Percentiles rank a stretch among this genome's conserved stretches.
Conservation (phyloP, 2,113 vertebrate genomes). For the Numida meleagris region DNA sequence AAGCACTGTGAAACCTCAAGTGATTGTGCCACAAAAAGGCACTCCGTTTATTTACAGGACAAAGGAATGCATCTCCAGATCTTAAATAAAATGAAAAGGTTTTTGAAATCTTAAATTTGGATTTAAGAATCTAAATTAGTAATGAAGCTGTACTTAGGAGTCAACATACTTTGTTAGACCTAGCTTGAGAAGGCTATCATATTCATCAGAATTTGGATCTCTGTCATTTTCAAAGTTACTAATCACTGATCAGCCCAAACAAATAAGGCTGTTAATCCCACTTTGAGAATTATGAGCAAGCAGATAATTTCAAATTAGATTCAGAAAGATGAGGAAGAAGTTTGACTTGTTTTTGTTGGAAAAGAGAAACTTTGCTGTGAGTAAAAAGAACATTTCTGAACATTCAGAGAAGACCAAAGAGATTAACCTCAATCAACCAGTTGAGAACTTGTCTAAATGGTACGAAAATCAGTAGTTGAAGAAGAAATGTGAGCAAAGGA, state of each 20-base stretch:
- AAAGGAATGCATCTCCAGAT: not conserved
- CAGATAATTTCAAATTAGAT: not conserved
- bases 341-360: not conserved
- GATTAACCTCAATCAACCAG: not conserved
- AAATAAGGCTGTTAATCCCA: not conserved
- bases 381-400: not conserved
- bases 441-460: not conserved
- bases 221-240: not conserved
- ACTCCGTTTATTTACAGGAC: not conserved
- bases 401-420: not conserved
- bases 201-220: not conserved
- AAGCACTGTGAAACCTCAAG: not conserved
- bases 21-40: not conserved
- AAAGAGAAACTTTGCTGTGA: not conserved
- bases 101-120: not conserved
- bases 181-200: not conserved
- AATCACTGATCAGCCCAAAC: not conserved
- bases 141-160: not conserved
- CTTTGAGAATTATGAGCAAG: not conserved
- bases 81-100: not conserved
- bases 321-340: not conserved
- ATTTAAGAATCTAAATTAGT: not conserved
- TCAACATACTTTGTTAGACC: not conserved
- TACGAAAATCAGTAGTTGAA: not conserved
- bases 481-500: not conserved